Conservation (phyloP, 2,797 vertebrate species). For the Scyliorhinus canicula region DNA sequence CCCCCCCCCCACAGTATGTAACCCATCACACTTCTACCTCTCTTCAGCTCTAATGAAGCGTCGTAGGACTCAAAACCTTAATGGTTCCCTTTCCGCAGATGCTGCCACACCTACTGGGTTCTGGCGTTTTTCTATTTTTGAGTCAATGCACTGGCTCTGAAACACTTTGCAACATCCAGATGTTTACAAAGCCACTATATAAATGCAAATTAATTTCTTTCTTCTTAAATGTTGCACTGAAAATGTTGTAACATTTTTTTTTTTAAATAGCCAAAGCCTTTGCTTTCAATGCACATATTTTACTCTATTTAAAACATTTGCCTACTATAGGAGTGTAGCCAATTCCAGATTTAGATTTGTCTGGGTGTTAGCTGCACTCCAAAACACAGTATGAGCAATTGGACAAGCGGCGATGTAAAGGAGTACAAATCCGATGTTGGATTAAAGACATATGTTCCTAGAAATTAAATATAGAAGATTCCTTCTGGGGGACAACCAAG, state of each 20-base stretch:
- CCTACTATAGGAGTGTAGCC: background rate
- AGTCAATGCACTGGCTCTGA: background rate
- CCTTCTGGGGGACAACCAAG: background rate
- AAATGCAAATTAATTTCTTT: background rate
- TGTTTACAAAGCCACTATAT: background rate
- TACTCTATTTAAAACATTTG: background rate
- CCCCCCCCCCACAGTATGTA: too few relatives aligned
- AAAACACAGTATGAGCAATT: background rate
- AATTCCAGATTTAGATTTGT: background rate
- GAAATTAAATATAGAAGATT: background rate
- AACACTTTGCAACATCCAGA: background rate
- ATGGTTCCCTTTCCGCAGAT: too few relatives aligned
- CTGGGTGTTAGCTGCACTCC: background rate
- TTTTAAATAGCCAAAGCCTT: background rate
- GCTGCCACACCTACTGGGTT: too few relatives aligned
- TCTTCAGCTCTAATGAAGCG: too few relatives aligned
- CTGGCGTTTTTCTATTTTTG: too few relatives aligned
- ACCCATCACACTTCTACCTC: too few relatives aligned
- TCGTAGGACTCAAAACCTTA: too few relatives aligned
- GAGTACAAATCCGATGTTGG: background rate
- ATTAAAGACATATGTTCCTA: background rate
- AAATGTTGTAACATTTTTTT: background rate
- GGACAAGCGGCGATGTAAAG: background rate
- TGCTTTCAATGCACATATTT: background rate
- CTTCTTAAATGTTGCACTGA: background rate